Percentiles rank a stretch among this genome's conserved stretches.
phyloP scores from a whole-genome alignment of 2,888 invertebrate species.

The Autographa pulchrina region DNA sequence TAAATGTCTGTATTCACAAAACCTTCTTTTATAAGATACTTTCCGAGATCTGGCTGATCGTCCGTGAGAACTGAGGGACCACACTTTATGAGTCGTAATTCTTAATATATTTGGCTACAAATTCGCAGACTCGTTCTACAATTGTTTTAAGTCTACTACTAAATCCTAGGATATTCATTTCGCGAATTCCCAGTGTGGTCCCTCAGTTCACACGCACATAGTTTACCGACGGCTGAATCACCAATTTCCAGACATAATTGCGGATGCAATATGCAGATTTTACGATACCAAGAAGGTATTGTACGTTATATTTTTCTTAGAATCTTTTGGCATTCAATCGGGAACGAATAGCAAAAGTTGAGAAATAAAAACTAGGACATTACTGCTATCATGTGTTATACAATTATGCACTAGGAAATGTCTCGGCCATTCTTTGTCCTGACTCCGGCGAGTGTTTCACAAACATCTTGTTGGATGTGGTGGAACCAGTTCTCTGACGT shows the following conservation, averaged over 20 bases:
- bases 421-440: background rate
- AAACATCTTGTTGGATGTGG: background rate
- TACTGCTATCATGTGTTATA: background rate
- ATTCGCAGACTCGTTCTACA: too few relatives aligned
- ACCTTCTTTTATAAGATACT: too few relatives aligned
- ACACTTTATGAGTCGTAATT: too few relatives aligned
- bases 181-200: too few relatives aligned
- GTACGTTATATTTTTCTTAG: background rate
- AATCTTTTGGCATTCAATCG: background rate
- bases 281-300: constrained; percentile 19
- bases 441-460: background rate
- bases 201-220: too few relatives aligned
- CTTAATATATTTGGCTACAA: too few relatives aligned
- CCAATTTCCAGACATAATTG: constrained; percentile 5
- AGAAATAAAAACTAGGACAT: background rate
- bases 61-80: too few relatives aligned
- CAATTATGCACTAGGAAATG: background rate
- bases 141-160: too few relatives aligned
- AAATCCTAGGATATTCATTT: too few relatives aligned
- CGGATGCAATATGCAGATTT: constrained; percentile 15
- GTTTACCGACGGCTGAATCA: constrained; percentile 4
- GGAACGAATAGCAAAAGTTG: background rate
- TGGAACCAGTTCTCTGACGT: background rate
- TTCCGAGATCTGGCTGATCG: too few relatives aligned
- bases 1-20: too few relatives aligned